Percentiles rank a stretch among this genome's conserved stretches.
These are phyloP conservation scores for Conus betulinus DNA, from an alignment of 1,140 invertebrate genomes.

Conservation along the genomic window DNA sequence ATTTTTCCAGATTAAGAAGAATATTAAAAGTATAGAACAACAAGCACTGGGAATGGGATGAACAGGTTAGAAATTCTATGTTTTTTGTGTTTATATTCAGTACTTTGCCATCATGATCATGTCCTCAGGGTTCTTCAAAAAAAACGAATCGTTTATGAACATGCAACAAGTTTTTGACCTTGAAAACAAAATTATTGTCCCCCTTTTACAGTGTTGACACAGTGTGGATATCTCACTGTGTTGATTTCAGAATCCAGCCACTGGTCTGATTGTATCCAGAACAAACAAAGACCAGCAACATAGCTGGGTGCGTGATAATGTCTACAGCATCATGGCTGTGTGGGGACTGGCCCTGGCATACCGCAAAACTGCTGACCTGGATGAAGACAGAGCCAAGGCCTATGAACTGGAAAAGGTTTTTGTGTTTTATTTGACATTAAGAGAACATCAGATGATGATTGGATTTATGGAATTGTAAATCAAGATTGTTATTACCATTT, in stretches of 20 bases:
- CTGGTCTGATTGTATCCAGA: conserved; percentile 86
- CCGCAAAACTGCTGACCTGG: conserved; percentile 98
- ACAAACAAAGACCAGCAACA: conserved; percentile 85
- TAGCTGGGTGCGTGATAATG: conserved; percentile 99
- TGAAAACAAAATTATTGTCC: no score
- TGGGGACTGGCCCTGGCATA: conserved; percentile 99
- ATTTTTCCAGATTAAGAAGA: no score
- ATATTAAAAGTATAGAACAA: no score
- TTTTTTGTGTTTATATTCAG: no score
- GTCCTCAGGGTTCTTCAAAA: no score
- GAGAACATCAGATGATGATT: background rate
- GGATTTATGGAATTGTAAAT: background rate
- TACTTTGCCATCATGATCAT: no score
- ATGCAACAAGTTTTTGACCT: no score
- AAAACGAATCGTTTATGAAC: no score
- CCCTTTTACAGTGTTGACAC: no score
- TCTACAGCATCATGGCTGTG: conserved; percentile 96
- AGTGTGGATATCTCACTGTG: background rate
- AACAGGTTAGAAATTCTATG: no score
- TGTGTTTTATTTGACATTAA: conserved; percentile 34
- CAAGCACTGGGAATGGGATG: no score
- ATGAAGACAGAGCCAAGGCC: conserved; percentile 98
- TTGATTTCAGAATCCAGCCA: conserved; percentile 88
- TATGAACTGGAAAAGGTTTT: conserved; percentile 95
- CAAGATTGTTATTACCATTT: no score